A percentile compares a stretch with the other conserved stretches of the same genome.
These are phyloP conservation scores for Scolopax mira DNA, from an alignment of 2,113 vertebrate genomes.

Conservation along the genomic window DNA sequence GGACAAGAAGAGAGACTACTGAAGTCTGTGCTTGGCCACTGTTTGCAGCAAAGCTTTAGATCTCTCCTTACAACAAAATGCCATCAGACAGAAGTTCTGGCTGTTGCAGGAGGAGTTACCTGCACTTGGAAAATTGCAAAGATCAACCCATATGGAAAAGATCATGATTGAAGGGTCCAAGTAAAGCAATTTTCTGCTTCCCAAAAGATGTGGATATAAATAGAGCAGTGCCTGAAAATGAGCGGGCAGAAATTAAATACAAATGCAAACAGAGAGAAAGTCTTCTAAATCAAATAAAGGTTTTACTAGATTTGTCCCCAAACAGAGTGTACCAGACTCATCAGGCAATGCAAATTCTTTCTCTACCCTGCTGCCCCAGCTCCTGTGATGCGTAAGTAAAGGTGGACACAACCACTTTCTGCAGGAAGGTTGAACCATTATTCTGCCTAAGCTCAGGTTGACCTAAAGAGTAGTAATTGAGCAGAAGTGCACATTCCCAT, in stretches of 20 bases:
- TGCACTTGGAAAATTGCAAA: slow-evolving; percentile 6
- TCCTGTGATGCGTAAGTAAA: fast-evolving
- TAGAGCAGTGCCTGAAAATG: slow-evolving; percentile 37
- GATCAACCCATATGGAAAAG: slow-evolving; percentile 41
- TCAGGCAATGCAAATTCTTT: neutral
- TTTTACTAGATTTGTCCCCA: neutral
- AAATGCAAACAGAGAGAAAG: neutral
- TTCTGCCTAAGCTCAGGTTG: neutral
- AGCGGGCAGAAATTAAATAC: slow-evolving; percentile 26
- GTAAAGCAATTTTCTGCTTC: slow-evolving; percentile 53
- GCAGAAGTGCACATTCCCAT: neutral
- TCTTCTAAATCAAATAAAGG: neutral
- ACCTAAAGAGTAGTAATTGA: neutral
- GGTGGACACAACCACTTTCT: neutral
- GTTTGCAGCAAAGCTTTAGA: neutral
- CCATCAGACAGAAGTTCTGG: neutral
- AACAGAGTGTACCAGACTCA: neutral
- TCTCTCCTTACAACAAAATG: neutral
- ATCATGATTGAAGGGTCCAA: slow-evolving; percentile 49
- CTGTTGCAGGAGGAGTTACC: neutral
- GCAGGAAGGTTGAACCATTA: neutral
- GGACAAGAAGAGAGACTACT: neutral
- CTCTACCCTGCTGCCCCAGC: neutral
- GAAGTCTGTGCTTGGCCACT: neutral
- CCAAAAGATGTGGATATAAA: slow-evolving; percentile 47